phyloP scores from a whole-genome alignment of 2,113 vertebrate genomes.

The Heterochromis multidens region DNA sequence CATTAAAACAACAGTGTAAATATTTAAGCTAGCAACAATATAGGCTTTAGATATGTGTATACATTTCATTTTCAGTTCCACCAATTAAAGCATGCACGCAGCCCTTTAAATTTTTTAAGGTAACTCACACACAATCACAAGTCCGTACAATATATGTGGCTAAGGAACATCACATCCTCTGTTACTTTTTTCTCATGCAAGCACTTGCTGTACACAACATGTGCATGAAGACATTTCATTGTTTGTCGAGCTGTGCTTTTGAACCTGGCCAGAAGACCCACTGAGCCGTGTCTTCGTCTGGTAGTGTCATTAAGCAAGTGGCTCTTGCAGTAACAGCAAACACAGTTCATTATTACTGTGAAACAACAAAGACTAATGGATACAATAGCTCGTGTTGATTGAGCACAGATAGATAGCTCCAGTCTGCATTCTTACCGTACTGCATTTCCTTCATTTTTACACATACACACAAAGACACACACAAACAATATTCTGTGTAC shows the following conservation, averaged over 20 bases:
- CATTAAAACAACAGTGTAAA: not conserved
- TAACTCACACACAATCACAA: not conserved
- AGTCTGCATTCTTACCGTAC: constrained; percentile 1
- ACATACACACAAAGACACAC: too few relatives aligned
- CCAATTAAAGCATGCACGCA: not conserved
- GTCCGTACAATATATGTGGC: not conserved
- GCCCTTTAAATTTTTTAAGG: not conserved
- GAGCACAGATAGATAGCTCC: constrained; percentile 31
- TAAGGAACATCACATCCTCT: not conserved
- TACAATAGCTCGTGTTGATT: constrained; percentile 55
- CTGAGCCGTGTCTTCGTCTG: constrained; percentile 14
- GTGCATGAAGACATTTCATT: not conserved
- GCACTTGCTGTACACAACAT: not conserved
- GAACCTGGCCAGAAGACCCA: not conserved
- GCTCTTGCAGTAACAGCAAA: constrained; percentile 45
- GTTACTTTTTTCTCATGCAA: not conserved
- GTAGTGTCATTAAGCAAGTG: constrained; percentile 16
- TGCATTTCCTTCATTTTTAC: constrained; percentile 10
- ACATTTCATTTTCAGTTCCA: too few relatives aligned
- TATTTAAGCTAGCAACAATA: not conserved
- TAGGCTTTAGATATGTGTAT: not conserved
- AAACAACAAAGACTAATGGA: constrained; percentile 50
- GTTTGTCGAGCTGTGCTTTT: not conserved
- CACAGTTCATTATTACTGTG: constrained; percentile 41
- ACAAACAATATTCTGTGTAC: not conserved